phyloP scores from a whole-genome alignment of 2,797 vertebrate species.

The Otus scops region DNA sequence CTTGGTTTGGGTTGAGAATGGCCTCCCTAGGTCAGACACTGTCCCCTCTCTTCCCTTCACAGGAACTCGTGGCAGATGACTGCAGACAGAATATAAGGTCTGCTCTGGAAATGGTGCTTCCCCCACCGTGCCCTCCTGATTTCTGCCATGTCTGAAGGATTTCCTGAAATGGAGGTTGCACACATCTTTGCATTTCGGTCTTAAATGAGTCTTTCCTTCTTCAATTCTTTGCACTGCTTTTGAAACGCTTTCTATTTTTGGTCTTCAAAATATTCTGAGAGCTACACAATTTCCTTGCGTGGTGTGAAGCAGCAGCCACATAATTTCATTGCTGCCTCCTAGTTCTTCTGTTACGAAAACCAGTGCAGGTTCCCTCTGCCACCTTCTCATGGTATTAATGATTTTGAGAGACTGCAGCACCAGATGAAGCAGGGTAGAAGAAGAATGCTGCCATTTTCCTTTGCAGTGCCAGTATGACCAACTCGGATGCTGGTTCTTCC shows the following conservation, averaged over 20 bases:
- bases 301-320: not conserved
- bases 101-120: not conserved
- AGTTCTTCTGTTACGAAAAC: not conserved
- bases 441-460: not conserved
- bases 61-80: not conserved
- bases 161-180: not conserved
- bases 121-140: not conserved
- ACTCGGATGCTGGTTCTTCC: not conserved
- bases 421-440: not conserved
- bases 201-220: not conserved
- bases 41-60: not conserved
- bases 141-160: not conserved
- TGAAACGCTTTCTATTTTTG: not conserved
- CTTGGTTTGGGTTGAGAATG: too few species aligned
- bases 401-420: not conserved
- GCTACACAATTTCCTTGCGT: not conserved
- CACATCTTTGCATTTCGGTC: not conserved
- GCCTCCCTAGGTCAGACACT: not conserved
- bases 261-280: not conserved
- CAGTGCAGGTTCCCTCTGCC: not conserved
- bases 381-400: not conserved
- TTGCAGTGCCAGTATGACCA: not conserved
- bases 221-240: not conserved
- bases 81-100: not conserved
- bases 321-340: not conserved